These are phyloP conservation scores for Branchellion lobata DNA, from an alignment of 2,888 invertebrate genomes.

Conservation along the genomic window DNA sequence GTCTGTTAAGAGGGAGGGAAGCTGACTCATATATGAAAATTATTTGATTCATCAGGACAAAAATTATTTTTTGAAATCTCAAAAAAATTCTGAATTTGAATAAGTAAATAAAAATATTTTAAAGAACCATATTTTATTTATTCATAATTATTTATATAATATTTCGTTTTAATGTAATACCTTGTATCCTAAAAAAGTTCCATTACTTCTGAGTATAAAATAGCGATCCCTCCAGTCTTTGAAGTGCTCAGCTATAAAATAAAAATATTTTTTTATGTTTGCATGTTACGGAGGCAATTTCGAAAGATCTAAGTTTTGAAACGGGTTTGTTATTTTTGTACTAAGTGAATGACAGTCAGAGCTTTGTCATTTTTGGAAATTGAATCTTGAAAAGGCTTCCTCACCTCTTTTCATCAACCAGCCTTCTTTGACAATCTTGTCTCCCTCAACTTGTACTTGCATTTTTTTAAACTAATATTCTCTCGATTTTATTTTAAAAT, in stretches of 20 bases:
- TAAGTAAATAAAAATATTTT: too few species aligned
- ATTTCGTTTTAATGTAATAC: too few species aligned
- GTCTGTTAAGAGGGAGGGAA: too few species aligned
- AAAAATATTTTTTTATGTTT: conserved; percentile 52
- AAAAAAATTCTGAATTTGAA: too few species aligned
- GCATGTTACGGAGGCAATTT: not conserved
- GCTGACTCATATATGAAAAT: too few species aligned
- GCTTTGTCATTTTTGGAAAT: too few species aligned
- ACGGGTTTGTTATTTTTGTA: not conserved
- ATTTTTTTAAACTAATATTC: not conserved
- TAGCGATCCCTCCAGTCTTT: conserved; percentile 96
- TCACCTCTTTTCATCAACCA: conserved; percentile 86
- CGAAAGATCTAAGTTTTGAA: not conserved
- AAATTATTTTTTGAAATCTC: too few species aligned
- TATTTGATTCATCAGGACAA: too few species aligned
- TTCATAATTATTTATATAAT: too few species aligned
- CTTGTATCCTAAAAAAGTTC: conserved; percentile 90
- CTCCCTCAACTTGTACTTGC: conserved; percentile 2
- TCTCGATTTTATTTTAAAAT: too few species aligned
- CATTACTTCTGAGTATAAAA: conserved; percentile 90
- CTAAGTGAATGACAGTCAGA: too few species aligned
- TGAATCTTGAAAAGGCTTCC: conserved; percentile 36
- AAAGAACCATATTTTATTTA: too few species aligned
- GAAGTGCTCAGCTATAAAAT: conserved; percentile 93
- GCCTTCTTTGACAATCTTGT: conserved; percentile 81